Base-by-base conservation (phyloP, 2,888 invertebrate species). In the Philonicus albiceps region DNA sequence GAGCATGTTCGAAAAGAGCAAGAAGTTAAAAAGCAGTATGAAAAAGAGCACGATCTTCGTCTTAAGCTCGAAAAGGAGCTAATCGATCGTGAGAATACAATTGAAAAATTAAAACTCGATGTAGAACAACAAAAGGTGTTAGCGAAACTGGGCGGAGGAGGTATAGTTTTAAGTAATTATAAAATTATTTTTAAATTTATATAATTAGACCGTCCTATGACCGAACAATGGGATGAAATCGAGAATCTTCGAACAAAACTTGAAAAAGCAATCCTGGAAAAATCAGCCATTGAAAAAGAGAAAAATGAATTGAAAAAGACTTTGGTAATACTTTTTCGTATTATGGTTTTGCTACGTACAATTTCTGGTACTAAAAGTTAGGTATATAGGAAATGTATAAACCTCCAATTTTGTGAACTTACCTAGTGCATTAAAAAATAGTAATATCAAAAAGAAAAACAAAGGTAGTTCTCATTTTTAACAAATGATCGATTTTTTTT, bases 201-300 rank as follows among this genome's bases (percentile, higher is more conserved):
- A 64, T n/a, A 16, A 11, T 13, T n/a, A 87, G 87, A 87, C 30
- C 87, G 83, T 1, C 30, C 86, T 2, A 75, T 31, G 0, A 30
- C 85, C 4, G 87, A 87, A 86, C 73, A 86, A n/a, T 85, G 83
- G 86, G 75, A 55, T 34, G 87, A 87, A 84, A 16, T 87, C n/a
- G 84, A 88, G 30, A 55, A 80, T 27, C 55, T 88, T 22, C 86
- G 55, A 53, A 49, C 27, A 64, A 74, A 76, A 19, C 34, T 87
- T n/a, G 86, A 88, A 16, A 73, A 74, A 8, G 22, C 84, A 1
- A 80, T 40, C 0, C 55, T 76, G 72, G 88, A 88, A 55, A 88
- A 87, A 31, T 19, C 30, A 40, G 3, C 22, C 11, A 55, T 88
- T 27, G 86, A 86, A 22, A 85, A 55, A 16, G 85, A 87, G 72